Evolutionary conservation across 1,140 invertebrate species (phyloP).

Genomic region (Papilio xuthus): DNA sequence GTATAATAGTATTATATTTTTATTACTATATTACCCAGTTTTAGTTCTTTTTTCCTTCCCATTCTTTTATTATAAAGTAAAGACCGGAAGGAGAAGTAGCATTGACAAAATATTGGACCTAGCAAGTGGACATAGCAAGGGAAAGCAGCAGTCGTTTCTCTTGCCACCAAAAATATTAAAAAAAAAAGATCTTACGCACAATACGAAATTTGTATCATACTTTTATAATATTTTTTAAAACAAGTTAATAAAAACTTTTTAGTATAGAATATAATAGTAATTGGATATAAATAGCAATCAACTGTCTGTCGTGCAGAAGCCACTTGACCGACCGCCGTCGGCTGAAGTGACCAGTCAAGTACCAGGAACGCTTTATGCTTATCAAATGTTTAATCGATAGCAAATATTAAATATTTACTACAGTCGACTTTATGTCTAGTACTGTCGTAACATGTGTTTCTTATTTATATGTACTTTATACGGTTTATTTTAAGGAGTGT

Average conservation of each 20-base stretch:
- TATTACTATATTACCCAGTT: too few relatives aligned
- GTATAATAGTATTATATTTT: too few relatives aligned
- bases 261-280: neutral
- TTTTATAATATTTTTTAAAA: neutral
- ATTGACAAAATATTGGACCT: too few relatives aligned
- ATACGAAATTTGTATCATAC: too few relatives aligned
- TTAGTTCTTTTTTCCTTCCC: too few relatives aligned
- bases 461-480: neutral
- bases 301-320: neutral
- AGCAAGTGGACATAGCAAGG: too few relatives aligned
- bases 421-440: conserved; percentile 2
- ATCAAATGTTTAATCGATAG: conserved; percentile 11
- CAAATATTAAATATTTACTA: conserved; percentile 21
- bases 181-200: too few relatives aligned
- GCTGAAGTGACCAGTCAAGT: conserved; percentile 18
- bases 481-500: too few relatives aligned
- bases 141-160: too few relatives aligned
- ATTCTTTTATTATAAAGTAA: too few relatives aligned
- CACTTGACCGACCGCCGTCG: conserved; percentile 16
- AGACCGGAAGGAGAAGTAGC: too few relatives aligned
- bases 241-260: neutral
- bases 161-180: too few relatives aligned
- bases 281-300: neutral
- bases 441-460: neutral
- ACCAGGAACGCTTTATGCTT: neutral